These are phyloP conservation scores for Tapera naevia DNA, from an alignment of 2,797 vertebrate species.

Conservation along the genomic window DNA sequence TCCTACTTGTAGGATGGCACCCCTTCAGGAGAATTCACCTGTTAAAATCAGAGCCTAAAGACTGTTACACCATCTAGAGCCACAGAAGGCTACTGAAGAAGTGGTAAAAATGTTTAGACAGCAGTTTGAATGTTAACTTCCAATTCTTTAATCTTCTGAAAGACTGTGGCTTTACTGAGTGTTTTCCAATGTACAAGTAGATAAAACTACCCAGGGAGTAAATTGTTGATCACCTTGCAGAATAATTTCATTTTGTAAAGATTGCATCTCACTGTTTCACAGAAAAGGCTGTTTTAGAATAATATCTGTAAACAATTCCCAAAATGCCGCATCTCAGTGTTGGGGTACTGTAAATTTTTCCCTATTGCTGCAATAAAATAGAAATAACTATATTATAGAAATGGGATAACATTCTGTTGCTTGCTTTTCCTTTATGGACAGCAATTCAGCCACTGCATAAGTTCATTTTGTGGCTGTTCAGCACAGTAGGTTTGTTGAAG, in stretches of 20 bases:
- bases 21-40: background rate
- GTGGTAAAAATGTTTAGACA: background rate
- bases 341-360: background rate
- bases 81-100: background rate
- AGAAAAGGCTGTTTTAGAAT: background rate
- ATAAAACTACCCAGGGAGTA: background rate
- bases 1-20: background rate
- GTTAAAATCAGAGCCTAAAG: background rate
- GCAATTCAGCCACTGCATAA: background rate
- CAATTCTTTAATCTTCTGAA: background rate
- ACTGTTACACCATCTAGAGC: background rate
- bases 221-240: background rate
- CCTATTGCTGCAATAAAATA: background rate
- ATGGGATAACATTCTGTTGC: background rate
- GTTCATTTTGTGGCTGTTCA: slow-evolving; percentile 45
- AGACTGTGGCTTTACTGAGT: background rate
- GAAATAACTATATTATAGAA: slow-evolving; percentile 23
- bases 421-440: slow-evolving; percentile 40
- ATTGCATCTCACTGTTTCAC: background rate
- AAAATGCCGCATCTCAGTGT: background rate
- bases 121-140: background rate
- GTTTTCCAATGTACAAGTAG: background rate
- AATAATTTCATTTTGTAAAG: background rate
- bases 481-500: slow-evolving; percentile 16
- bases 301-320: background rate